Conservation (phyloP, 2,113 vertebrate species). For the Hipposideros armiger region DNA sequence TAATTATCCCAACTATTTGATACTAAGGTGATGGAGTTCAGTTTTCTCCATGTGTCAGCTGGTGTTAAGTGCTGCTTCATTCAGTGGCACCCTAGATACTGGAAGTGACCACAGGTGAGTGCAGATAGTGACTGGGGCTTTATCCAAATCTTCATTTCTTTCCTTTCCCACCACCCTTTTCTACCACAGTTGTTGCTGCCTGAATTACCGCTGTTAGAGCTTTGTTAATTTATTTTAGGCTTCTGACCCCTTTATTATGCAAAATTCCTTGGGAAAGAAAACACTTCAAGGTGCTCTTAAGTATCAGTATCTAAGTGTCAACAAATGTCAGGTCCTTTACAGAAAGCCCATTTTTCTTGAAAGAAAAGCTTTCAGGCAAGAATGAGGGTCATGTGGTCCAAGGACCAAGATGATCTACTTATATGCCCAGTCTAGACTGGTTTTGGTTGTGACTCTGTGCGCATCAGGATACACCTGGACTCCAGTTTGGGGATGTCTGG, state of each 20-base stretch:
- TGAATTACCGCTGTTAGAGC: background rate
- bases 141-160: background rate
- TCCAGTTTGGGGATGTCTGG: background rate
- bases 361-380: background rate
- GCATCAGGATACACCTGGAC: background rate
- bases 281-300: background rate
- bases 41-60: background rate
- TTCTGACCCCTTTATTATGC: background rate
- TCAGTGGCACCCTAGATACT: background rate
- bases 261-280: background rate
- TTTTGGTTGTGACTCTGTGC: background rate
- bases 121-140: background rate
- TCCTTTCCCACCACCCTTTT: background rate
- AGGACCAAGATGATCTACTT: background rate
- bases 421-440: background rate
- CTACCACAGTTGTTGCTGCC: background rate
- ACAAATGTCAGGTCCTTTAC: background rate
- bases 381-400: background rate
- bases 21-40: background rate
- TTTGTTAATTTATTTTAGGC: background rate
- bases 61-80: background rate
- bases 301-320: background rate
- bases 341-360: conserved; percentile 16
- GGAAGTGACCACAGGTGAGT: background rate
- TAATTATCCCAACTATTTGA: background rate